Base-by-base conservation (phyloP, 2,113 vertebrate genomes). In the Tragelaphus strepsiceros region DNA sequence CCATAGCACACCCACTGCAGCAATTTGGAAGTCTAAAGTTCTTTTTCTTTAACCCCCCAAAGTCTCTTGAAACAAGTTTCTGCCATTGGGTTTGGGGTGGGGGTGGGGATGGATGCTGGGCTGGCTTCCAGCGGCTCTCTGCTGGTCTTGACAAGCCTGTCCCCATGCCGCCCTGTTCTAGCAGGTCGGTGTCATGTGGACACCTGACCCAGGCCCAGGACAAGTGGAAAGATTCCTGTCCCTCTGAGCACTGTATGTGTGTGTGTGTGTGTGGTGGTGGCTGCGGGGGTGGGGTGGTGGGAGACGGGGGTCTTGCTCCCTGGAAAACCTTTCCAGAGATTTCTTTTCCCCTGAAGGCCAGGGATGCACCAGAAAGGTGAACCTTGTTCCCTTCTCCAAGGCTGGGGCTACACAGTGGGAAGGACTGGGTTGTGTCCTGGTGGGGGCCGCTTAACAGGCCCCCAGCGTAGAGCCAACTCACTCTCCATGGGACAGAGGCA, bases 321-420 rank as follows among this genome's bases (percentile, higher is more conserved):
- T 32, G 22, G 46, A 86, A 91, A 91, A 53, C 7, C 53, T 95
- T 97, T 94, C 54, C 54, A 84, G 90, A 95, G 43, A 30, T 74
- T 56, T 92, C 83, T 58, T 24, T 9, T 56, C 56, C 22, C 21
- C 2, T 11, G 2, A 2, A 24, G 8, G 54, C 78, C 62, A 51
- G 30, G 16, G 26, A 32, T 30, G 1, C n/a, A 53, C 39, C 10
- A 28, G 58, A 64, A 88, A 89, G 26, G 59, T 62, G 30, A 46
- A 51, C 22, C 32, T 56, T 5, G 56, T 80, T 85, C 56, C 61
- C 43, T 81, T 61, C 28, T 81, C 71, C 14, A 10, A 74, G 17
- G 53, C 9, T 87, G 51, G 64, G 56, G 49, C 59, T 91, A 43
- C 21, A 5, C 49, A 19, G n/a, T 14, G 49, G 94, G 35, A 59